A percentile compares a stretch with the other conserved stretches of the same genome.
These are phyloP conservation scores for Malurus leucopterus DNA, from an alignment of 2,797 vertebrate species.

Conservation along the genomic window DNA sequence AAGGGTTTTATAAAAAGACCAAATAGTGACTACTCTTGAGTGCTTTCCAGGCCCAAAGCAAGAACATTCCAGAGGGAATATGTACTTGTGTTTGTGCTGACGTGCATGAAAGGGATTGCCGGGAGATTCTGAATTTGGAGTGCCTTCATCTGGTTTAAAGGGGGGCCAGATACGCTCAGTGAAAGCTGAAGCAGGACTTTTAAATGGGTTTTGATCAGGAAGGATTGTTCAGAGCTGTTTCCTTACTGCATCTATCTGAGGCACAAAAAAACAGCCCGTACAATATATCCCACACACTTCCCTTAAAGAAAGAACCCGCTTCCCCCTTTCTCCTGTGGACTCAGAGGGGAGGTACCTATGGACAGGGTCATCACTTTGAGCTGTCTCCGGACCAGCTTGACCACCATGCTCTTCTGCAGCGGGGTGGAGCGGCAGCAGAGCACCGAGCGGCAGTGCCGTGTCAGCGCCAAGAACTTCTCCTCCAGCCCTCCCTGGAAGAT, in stretches of 20 bases:
- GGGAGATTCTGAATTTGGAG: neutral
- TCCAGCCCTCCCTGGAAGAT: slow-evolving; percentile 81
- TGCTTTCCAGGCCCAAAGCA: neutral
- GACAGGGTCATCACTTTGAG: slow-evolving; percentile 87
- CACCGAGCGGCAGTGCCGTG: slow-evolving; percentile 77
- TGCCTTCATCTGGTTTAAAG: neutral
- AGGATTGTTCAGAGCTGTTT: neutral
- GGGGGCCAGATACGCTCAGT: neutral
- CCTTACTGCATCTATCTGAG: accelerated
- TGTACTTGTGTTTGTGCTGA: accelerated
- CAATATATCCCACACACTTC: neutral
- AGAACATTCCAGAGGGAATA: neutral
- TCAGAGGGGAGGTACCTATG: slow-evolving; percentile 76
- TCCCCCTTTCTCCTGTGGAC: neutral
- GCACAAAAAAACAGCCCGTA: accelerated
- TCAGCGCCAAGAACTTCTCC: slow-evolving; percentile 80
- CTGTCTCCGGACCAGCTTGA: slow-evolving; percentile 80
- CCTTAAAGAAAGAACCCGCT: neutral
- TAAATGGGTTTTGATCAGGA: accelerated
- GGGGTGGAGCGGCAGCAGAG: slow-evolving; percentile 90
- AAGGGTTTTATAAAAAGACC: neutral
- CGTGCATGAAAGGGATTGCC: neutral
- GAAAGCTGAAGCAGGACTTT: neutral
- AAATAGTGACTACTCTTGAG: neutral
- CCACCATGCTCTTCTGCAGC: slow-evolving; percentile 87